A percentile compares a stretch with the other conserved stretches of the same genome.
Evolutionary conservation across 2,797 vertebrate species (phyloP).

Genomic region (Austrolebias charrua): DNA sequence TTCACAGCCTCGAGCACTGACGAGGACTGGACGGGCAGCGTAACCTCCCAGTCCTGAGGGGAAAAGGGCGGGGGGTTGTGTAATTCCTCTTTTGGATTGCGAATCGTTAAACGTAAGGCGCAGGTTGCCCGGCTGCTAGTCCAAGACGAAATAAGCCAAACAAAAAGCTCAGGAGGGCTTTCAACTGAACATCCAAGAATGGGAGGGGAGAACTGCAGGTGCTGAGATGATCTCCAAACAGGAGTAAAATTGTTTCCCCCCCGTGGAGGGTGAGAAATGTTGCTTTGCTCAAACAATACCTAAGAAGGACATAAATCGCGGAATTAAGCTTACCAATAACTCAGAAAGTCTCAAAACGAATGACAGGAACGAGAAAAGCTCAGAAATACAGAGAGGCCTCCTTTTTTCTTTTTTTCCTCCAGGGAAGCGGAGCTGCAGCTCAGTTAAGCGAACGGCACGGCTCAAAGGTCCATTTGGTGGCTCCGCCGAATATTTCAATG

Average conservation of each 20-base stretch:
- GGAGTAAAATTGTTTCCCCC: conserved; percentile 44
- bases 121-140: conserved; percentile 71
- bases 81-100: conserved; percentile 67
- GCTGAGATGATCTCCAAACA: conserved; percentile 63
- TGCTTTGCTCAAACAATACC: conserved; percentile 76
- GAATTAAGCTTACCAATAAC: conserved; percentile 74
- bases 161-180: conserved; percentile 64
- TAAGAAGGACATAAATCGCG: conserved; percentile 79
- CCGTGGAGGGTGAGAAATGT: conserved; percentile 63
- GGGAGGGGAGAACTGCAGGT: conserved; percentile 39
- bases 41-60: conserved; percentile 56
- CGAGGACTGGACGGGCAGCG: conserved; percentile 64
- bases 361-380: conserved; percentile 76
- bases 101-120: conserved; percentile 68
- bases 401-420: conserved; percentile 5
- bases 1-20: conserved; percentile 67
- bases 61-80: conserved; percentile 39
- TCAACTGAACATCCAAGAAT: conserved; percentile 54
- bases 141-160: conserved; percentile 65
- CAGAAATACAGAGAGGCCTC: conserved; percentile 69
- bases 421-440: conserved; percentile 44
- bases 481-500: conserved; percentile 92
- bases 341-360: conserved; percentile 69
- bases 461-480: conserved; percentile 95
- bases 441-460: conserved; percentile 93